phyloP scores from a whole-genome alignment of 2,888 invertebrate species.

The Drosophila testacea region DNA sequence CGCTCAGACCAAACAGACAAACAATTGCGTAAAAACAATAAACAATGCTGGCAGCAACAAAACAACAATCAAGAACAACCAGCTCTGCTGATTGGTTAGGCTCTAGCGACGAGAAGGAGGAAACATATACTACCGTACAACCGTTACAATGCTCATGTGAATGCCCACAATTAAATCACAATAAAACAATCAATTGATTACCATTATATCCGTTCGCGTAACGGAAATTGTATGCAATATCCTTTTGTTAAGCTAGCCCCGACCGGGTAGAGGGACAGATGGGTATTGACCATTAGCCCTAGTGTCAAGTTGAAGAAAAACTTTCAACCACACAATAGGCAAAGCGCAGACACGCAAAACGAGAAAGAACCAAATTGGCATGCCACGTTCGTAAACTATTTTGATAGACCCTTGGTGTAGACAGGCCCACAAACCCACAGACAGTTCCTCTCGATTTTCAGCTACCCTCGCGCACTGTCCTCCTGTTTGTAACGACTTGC shows the following conservation, averaged over 20 bases:
- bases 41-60: constrained; percentile 64
- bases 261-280: neutral
- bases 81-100: constrained; percentile 17
- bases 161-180: constrained; percentile 81
- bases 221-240: constrained; percentile 80
- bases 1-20: constrained; percentile 67
- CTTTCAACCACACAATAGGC: constrained; percentile 30
- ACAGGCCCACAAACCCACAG: neutral
- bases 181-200: constrained; percentile 83
- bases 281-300: constrained; percentile 3
- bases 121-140: neutral
- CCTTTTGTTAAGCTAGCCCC: constrained; percentile 60
- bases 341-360: constrained; percentile 33
- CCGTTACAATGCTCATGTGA: constrained; percentile 66
- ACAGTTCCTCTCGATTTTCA: no score
- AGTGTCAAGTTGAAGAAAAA: constrained; percentile 46
- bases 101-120: neutral
- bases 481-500: constrained; percentile 43
- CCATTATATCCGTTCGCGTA: constrained; percentile 74
- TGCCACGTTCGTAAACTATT: constrained; percentile 52
- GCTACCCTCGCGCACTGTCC: constrained; percentile 37
- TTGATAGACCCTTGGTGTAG: constrained; percentile 44
- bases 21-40: constrained; percentile 79
- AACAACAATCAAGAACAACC: constrained; percentile 23
- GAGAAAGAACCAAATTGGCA: constrained; percentile 45